Evolutionary conservation across 2,113 vertebrate genomes (phyloP).

Genomic region (Corythornis cristatus): DNA sequence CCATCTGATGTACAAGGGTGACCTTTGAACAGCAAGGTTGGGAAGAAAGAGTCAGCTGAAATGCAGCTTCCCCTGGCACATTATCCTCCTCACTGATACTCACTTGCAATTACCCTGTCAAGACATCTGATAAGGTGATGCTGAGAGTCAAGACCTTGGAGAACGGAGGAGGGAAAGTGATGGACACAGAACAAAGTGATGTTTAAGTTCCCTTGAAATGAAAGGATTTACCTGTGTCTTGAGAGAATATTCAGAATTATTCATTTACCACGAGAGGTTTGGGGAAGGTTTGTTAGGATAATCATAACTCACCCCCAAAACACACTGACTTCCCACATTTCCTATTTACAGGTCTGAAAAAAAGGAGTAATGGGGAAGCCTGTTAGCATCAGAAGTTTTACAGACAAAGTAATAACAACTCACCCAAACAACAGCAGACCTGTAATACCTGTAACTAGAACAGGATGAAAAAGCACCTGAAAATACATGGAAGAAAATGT

Average conservation of each 20-base stretch:
- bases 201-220: not conserved
- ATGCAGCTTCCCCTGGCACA: not conserved
- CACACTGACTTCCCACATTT: not conserved
- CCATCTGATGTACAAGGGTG: constrained; percentile 5
- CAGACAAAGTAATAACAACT: not conserved
- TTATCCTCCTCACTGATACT: not conserved
- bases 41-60: constrained; percentile 5
- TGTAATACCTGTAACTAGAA: not conserved
- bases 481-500: not conserved
- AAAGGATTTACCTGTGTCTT: not conserved
- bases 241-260: not conserved
- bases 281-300: not conserved
- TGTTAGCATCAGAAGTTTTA: not conserved
- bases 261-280: not conserved
- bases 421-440: not conserved
- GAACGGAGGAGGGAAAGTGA: not conserved
- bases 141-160: not conserved
- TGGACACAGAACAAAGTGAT: not conserved
- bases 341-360: not conserved
- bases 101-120: constrained; percentile 12
- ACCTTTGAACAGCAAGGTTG: constrained; percentile 25
- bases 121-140: not conserved
- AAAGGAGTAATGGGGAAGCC: not conserved
- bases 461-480: not conserved
- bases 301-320: not conserved